phyloP scores from a whole-genome alignment of 1,140 invertebrate genomes.

The Nebria ingens region DNA sequence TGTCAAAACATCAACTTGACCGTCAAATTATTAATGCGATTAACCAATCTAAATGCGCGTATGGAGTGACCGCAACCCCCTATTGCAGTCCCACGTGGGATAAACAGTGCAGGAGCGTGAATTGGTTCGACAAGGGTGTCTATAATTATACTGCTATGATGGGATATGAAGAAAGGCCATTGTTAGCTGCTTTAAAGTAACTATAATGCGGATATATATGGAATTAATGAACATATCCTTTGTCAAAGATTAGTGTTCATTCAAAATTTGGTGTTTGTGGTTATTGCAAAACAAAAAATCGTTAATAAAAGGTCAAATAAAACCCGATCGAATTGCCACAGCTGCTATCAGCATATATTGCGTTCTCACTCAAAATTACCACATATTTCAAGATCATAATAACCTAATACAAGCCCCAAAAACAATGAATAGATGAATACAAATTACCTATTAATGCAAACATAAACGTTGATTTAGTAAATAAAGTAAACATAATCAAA shows the following conservation, averaged over 20 bases:
- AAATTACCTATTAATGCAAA: not conserved
- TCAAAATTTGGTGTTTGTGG: too few relatives aligned
- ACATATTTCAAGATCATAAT: not conserved
- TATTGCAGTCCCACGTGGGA: too few relatives aligned
- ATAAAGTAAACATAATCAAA: not conserved
- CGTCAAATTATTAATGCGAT: not conserved
- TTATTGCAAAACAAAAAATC: too few relatives aligned
- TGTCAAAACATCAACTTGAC: not conserved
- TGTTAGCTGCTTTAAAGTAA: not conserved
- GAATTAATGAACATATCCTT: too few relatives aligned
- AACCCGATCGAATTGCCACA: too few relatives aligned
- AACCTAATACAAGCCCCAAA: constrained; percentile 10
- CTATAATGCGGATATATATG: too few relatives aligned
- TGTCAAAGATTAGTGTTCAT: too few relatives aligned
- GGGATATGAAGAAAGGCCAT: not conserved
- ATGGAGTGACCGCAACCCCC: too few relatives aligned
- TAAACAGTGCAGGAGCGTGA: too few relatives aligned
- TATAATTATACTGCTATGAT: not conserved
- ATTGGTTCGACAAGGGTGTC: not conserved
- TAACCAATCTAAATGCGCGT: not conserved
- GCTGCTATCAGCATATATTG: too few relatives aligned
- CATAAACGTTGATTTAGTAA: not conserved
- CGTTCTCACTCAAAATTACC: too few relatives aligned
- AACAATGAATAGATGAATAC: constrained; percentile 2
- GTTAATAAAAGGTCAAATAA: too few relatives aligned